Evolutionary conservation across 2,797 vertebrate species (phyloP).

Genomic region (Chaenodraco wilsoni): DNA sequence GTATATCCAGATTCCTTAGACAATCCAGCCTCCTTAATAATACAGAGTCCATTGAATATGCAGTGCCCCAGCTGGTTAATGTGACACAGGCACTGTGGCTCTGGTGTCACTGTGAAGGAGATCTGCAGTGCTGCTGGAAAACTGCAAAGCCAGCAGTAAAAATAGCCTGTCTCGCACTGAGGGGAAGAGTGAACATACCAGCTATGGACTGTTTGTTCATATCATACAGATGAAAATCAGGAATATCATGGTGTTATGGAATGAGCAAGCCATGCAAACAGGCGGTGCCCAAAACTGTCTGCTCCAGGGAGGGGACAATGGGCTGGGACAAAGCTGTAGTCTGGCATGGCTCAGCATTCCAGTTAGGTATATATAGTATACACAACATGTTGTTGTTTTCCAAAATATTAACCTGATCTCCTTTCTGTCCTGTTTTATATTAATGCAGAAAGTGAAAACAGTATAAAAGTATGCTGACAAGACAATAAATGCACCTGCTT

Average conservation of each 20-base stretch:
- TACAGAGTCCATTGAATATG: slow-evolving; percentile 85
- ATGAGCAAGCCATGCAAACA: slow-evolving; percentile 2
- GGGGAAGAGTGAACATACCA: not conserved
- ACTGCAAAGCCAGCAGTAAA: slow-evolving; percentile 46
- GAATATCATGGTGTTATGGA: not conserved
- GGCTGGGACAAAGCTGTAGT: slow-evolving; percentile 56
- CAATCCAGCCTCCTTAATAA: slow-evolving; percentile 70
- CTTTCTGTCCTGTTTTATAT: not conserved
- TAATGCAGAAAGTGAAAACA: not conserved
- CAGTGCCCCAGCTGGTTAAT: slow-evolving; percentile 71
- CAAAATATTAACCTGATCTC: not conserved
- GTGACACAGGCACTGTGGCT: slow-evolving; percentile 73
- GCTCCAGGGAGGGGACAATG: slow-evolving; percentile 48
- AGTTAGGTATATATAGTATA: not conserved
- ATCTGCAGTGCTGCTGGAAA: slow-evolving; percentile 52
- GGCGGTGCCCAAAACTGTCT: slow-evolving; percentile 26
- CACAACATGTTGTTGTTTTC: not conserved
- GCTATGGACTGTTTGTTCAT: not conserved
- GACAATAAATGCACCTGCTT: not conserved
- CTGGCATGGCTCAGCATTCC: slow-evolving; percentile 8
- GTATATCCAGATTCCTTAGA: slow-evolving; percentile 29
- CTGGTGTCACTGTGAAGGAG: slow-evolving; percentile 53
- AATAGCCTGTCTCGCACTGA: slow-evolving; percentile 7
- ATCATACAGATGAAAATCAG: not conserved
- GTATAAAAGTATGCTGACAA: not conserved